phyloP scores from a whole-genome alignment of 2,797 vertebrate genomes.

The Sphaeramia orbicularis region DNA sequence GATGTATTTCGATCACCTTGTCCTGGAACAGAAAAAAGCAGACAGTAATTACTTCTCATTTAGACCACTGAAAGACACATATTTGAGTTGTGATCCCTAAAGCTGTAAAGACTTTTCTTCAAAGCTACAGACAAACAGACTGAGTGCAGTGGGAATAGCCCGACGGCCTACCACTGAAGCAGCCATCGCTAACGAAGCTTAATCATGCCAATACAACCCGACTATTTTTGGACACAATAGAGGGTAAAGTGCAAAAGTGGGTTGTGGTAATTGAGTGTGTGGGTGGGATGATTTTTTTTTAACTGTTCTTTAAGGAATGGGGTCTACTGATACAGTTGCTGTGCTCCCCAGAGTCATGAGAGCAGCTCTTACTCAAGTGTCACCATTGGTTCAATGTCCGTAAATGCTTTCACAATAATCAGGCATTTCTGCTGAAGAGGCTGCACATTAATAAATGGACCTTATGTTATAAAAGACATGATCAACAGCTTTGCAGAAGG shows the following conservation, averaged over 20 bases:
- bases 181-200: slow-evolving; percentile 62
- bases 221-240: slow-evolving; percentile 76
- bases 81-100: slow-evolving; percentile 70
- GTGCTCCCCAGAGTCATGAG: slow-evolving; percentile 55
- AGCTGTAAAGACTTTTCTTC: slow-evolving; percentile 62
- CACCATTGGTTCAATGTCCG: slow-evolving; percentile 62
- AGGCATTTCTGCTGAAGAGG: slow-evolving; percentile 37
- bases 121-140: slow-evolving; percentile 49
- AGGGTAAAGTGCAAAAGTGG: slow-evolving; percentile 81
- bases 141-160: slow-evolving; percentile 50
- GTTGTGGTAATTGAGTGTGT: slow-evolving; percentile 85
- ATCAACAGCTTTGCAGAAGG: slow-evolving; percentile 26
- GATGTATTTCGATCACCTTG: slow-evolving; percentile 47
- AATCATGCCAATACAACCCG: slow-evolving; percentile 70
- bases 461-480: slow-evolving; percentile 33
- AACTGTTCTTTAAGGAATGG: slow-evolving; percentile 87
- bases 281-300: slow-evolving; percentile 82
- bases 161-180: slow-evolving; percentile 52
- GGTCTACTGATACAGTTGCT: slow-evolving; percentile 69
- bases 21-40: slow-evolving; percentile 52
- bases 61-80: slow-evolving; percentile 57
- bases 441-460: slow-evolving; percentile 24
- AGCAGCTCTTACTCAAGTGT: slow-evolving; percentile 67
- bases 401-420: slow-evolving; percentile 57
- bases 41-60: slow-evolving; percentile 73